phyloP scores from a whole-genome alignment of 2,888 invertebrate genomes.

The Andrena bucephala region DNA sequence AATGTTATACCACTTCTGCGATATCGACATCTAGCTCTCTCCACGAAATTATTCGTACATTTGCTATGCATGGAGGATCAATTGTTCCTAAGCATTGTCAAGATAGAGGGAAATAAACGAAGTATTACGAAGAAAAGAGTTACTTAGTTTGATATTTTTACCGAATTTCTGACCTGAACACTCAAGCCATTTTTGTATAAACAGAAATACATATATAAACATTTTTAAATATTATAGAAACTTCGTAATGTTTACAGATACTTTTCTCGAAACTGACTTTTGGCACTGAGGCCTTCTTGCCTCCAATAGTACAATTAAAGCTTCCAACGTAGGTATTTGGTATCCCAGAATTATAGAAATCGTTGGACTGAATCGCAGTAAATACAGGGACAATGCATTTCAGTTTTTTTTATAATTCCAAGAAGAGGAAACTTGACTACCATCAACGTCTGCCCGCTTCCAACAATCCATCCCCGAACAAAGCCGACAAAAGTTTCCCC shows the following conservation, averaged over 20 bases:
- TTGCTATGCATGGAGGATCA: background rate
- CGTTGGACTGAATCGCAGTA: background rate
- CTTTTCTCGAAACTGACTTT: too few relatives aligned
- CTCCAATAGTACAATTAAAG: too few relatives aligned
- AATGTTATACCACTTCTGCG: constrained; percentile 54
- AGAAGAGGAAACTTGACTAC: background rate
- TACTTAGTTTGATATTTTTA: too few relatives aligned
- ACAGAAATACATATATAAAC: too few relatives aligned
- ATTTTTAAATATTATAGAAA: too few relatives aligned
- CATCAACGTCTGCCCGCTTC: background rate
- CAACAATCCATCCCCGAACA: constrained; percentile 5
- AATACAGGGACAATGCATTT: background rate
- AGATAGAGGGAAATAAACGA: too few relatives aligned
- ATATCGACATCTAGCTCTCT: constrained; percentile 29
- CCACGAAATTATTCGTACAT: background rate
- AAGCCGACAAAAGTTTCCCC: constrained; percentile 9
- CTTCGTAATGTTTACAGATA: too few relatives aligned
- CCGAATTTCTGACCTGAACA: too few relatives aligned
- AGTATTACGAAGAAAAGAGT: too few relatives aligned
- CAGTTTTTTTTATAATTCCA: background rate
- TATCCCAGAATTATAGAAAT: background rate
- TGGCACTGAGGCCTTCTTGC: too few relatives aligned
- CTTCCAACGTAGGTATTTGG: too few relatives aligned
- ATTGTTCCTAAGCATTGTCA: background rate
- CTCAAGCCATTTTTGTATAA: too few relatives aligned